These are phyloP conservation scores for Herpailurus yagouaroundi DNA, from an alignment of 2,113 vertebrate genomes.

Conservation along the genomic window DNA sequence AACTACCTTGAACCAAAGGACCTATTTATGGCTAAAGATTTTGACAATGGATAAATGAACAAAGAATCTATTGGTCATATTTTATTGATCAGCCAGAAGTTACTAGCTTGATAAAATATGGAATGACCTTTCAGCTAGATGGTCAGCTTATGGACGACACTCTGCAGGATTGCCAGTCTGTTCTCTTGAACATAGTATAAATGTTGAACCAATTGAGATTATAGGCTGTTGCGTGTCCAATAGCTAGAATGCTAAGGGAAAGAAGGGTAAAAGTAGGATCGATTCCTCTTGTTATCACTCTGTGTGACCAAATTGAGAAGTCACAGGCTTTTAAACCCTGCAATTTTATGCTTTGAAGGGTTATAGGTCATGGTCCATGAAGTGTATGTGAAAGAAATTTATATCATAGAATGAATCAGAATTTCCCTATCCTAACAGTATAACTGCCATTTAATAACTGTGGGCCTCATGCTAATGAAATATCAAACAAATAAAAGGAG, in stretches of 20 bases:
- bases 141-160: neutral
- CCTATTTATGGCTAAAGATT: neutral
- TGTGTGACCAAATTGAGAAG: neutral
- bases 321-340: neutral
- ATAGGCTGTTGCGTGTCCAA: neutral
- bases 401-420: neutral
- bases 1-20: neutral
- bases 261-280: neutral
- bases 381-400: accelerated
- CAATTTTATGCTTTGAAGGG: neutral
- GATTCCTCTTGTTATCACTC: neutral
- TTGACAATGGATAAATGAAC: neutral
- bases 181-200: neutral
- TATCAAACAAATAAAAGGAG: neutral
- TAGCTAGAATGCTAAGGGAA: neutral
- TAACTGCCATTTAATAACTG: neutral
- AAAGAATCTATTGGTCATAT: neutral
- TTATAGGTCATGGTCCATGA: neutral
- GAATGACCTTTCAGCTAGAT: neutral
- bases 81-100: neutral
- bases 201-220: neutral
- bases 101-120: neutral
- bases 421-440: neutral
- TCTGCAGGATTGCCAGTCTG: neutral
- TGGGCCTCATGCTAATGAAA: neutral